Conservation (phyloP, 2,888 invertebrate species). For the Mellilla xanthometata region DNA sequence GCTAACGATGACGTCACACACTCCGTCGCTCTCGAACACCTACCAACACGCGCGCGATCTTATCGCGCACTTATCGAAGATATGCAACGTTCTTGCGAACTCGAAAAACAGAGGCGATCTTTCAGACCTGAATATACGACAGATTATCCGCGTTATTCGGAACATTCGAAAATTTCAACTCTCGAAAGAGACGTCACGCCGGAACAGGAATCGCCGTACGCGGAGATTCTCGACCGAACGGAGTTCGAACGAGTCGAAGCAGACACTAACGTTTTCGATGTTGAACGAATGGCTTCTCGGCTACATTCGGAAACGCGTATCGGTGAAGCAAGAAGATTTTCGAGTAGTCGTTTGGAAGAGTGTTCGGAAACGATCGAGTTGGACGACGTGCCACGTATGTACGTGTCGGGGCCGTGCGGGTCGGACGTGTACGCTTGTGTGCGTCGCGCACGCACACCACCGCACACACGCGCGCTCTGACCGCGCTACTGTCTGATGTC, state of each 20-base stretch:
- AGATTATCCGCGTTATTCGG: too few species aligned
- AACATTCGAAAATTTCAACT: too few species aligned
- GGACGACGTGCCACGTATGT: slow-evolving; percentile 11
- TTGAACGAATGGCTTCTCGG: slow-evolving; percentile 1
- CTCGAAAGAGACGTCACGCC: neutral
- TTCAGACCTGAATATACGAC: too few species aligned
- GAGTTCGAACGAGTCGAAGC: too few species aligned
- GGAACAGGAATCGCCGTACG: neutral
- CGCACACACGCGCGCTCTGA: slow-evolving; percentile 5
- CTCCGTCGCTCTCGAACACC: neutral
- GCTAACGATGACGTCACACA: neutral
- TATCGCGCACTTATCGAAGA: neutral
- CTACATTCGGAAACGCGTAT: neutral
- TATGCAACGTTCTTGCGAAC: too few species aligned
- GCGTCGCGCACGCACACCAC: slow-evolving; percentile 7
- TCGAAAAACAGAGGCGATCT: too few species aligned
- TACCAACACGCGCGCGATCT: neutral
- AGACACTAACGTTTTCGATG: neutral
- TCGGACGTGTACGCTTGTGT: slow-evolving; percentile 18
- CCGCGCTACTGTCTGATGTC: neutral
- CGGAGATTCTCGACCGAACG: neutral
- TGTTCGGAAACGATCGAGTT: too few species aligned
- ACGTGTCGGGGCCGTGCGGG: slow-evolving; percentile 20
- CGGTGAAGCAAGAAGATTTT: too few species aligned
- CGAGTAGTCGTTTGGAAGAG: too few species aligned